Percentiles rank a stretch among this genome's conserved stretches.
These are phyloP conservation scores for Piprites chloris DNA, from an alignment of 2,113 vertebrate species.

Conservation along the genomic window DNA sequence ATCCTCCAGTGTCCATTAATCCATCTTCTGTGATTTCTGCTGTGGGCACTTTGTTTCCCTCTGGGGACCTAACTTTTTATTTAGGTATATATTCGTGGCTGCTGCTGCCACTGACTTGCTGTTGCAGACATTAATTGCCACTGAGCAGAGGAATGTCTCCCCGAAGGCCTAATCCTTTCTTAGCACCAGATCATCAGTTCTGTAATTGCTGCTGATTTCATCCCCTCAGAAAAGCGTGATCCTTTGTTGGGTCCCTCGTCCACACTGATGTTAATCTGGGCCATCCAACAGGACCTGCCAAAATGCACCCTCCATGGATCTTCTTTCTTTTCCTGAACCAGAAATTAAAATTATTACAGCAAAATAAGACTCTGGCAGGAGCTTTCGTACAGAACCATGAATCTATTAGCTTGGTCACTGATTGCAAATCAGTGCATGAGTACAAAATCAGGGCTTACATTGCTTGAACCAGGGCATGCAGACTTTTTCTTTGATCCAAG, in stretches of 20 bases:
- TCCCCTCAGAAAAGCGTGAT: background rate
- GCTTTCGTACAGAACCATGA: background rate
- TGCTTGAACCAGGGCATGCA: background rate
- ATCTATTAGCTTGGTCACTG: background rate
- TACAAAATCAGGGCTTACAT: background rate
- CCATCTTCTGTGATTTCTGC: background rate
- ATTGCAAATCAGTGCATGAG: fast-evolving
- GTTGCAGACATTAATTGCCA: background rate
- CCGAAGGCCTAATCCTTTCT: background rate
- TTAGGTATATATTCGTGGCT: background rate
- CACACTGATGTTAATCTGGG: background rate
- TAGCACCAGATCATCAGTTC: background rate
- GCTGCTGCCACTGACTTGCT: background rate
- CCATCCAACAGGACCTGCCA: background rate
- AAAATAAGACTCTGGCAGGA: background rate
- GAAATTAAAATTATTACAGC: background rate
- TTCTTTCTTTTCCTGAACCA: background rate
- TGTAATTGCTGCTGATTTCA: background rate
- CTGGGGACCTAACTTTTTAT: constrained; percentile 9
- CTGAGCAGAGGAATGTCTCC: background rate
- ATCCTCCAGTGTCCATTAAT: background rate
- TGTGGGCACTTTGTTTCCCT: background rate
- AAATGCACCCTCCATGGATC: background rate
- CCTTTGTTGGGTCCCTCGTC: fast-evolving
- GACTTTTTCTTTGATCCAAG: background rate